Evolutionary conservation across 1,140 invertebrate species (phyloP).

Genomic region (Agraylea sexmaculata): DNA sequence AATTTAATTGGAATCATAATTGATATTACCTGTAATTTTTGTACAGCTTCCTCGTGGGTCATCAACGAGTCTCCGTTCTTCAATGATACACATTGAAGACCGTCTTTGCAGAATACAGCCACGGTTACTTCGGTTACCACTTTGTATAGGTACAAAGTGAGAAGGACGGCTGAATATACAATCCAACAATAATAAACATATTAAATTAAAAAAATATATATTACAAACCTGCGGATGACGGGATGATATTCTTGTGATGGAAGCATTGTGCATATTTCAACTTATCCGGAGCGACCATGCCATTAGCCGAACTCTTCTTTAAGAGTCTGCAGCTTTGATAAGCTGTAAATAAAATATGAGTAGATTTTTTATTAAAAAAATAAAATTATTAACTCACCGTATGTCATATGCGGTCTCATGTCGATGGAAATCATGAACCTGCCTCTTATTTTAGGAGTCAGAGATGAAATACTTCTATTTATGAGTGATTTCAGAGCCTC

Average conservation of each 20-base stretch:
- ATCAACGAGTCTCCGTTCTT: constrained; percentile 8
- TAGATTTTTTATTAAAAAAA: no score
- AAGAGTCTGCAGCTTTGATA: constrained; percentile 5
- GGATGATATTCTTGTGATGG: constrained; percentile 12
- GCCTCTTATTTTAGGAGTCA: not conserved
- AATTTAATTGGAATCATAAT: not conserved
- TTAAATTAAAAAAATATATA: constrained; percentile 1
- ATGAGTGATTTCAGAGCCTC: constrained; percentile 8
- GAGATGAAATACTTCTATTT: constrained; percentile 7
- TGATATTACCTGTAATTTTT: constrained; percentile 5
- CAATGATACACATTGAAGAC: constrained; percentile 9
- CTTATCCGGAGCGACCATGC: not conserved
- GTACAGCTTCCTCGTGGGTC: not conserved
- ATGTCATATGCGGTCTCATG: constrained; percentile 15
- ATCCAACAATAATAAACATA: not conserved
- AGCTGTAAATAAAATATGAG: not conserved
- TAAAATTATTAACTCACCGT: constrained; percentile 7
- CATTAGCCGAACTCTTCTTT: not conserved
- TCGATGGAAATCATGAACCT: constrained; percentile 15
- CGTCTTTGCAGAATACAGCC: constrained; percentile 10
- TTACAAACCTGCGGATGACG: constrained; percentile 13
- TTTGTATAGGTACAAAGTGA: constrained; percentile 13
- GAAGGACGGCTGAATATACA: constrained; percentile 14
- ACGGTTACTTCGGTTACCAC: constrained; percentile 12
- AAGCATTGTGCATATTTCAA: constrained; percentile 12